Conservation (phyloP, 2,888 invertebrate genomes). For the Pelosia muscerda region DNA sequence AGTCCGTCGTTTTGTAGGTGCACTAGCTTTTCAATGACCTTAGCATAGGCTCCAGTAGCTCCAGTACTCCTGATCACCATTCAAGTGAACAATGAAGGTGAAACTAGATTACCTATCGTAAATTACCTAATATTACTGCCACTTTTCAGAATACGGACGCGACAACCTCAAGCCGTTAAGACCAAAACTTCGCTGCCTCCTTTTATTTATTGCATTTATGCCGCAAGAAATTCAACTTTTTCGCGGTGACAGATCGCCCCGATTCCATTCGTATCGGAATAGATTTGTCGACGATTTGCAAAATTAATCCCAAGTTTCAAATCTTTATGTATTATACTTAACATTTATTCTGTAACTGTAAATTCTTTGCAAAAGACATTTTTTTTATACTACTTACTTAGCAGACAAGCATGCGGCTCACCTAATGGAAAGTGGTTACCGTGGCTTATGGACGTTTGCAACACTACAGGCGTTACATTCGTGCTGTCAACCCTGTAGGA, state of each 20-base stretch:
- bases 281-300: constrained; percentile 30
- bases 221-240: constrained; percentile 71
- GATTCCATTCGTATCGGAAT: constrained; percentile 46
- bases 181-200: constrained; percentile 68
- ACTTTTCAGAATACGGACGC: constrained; percentile 61
- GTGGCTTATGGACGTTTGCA: no score
- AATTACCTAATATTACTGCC: background rate
- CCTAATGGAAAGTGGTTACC: no score
- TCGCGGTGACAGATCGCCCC: constrained; percentile 53
- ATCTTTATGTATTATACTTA: background rate
- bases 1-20: no score
- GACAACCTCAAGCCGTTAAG: constrained; percentile 56
- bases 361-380: background rate
- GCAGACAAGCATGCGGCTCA: no score
- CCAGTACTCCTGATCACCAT: no score
- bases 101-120: background rate
- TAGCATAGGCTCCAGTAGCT: no score
- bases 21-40: no score
- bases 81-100: no score
- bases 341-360: background rate
- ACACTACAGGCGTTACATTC: no score
- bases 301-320: constrained; percentile 5
- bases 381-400: no score
- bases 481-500: no score
- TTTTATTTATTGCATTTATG: constrained; percentile 75